Conservation (phyloP, 2,797 vertebrate genomes). For the Poeciliopsis paucimaculata region DNA sequence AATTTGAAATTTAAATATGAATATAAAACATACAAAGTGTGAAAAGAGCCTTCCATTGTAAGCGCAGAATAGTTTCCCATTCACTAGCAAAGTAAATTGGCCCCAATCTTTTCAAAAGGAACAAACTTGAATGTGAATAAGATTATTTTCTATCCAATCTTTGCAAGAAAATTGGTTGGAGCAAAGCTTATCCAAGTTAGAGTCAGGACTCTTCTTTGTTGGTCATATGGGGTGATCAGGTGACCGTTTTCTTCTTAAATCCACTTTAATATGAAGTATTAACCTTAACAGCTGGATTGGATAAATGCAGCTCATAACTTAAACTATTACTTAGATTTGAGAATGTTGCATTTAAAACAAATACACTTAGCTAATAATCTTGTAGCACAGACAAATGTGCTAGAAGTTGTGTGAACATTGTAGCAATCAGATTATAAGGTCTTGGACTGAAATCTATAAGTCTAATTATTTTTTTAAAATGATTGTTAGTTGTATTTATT, state of each 20-base stretch:
- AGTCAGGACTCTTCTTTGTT: not conserved
- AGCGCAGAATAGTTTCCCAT: not conserved
- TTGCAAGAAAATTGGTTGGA: not conserved
- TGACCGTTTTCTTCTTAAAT: not conserved
- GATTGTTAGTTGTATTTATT: not conserved
- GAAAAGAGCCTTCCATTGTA: not conserved
- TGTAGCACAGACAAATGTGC: not conserved
- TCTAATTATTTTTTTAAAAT: not conserved
- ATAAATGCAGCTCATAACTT: not conserved
- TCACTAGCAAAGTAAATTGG: not conserved
- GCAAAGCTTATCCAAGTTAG: not conserved
- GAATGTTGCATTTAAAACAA: not conserved
- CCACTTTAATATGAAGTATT: not conserved
- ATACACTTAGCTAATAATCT: not conserved
- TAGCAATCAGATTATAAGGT: not conserved
- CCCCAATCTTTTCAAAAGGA: not conserved
- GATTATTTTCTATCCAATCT: not conserved
- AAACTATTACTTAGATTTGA: not conserved
- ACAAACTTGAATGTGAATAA: not conserved
- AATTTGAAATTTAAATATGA: not conserved
- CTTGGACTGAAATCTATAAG: not conserved
- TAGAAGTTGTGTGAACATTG: not conserved
- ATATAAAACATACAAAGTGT: not conserved
- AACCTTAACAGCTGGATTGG: no score
- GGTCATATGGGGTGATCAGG: not conserved